phyloP scores from a whole-genome alignment of 2,113 vertebrate species.

The Rhinolophus ferrumequinum region DNA sequence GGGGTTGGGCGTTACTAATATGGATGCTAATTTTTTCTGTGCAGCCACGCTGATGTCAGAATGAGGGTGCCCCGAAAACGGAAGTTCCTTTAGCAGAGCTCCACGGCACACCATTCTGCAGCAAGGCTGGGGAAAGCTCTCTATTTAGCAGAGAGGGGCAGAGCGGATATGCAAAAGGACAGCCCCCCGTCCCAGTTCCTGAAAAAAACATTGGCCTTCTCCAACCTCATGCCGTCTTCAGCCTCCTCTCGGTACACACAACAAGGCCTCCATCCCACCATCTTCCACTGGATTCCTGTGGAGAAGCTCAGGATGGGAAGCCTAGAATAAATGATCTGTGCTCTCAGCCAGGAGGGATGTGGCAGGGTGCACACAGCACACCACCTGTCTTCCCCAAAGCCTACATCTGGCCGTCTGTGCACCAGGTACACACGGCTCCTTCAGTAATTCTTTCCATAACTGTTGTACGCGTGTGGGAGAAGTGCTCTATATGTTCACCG shows the following conservation, averaged over 20 bases:
- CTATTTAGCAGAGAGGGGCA: neutral
- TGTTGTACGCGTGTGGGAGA: neutral
- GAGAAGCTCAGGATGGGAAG: neutral
- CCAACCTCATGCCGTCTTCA: neutral
- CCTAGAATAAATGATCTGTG: neutral
- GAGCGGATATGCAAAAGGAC: fast-evolving
- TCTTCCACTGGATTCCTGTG: neutral
- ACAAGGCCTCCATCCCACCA: neutral
- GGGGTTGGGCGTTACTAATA: slow-evolving; percentile 57
- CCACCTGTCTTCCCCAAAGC: neutral
- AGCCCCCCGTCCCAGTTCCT: neutral
- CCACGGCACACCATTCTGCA: neutral
- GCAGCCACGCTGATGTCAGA: neutral
- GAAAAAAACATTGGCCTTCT: neutral
- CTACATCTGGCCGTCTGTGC: neutral
- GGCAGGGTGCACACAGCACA: neutral
- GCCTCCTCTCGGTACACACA: neutral
- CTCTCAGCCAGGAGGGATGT: neutral
- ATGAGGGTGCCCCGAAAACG: neutral
- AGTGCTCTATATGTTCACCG: neutral
- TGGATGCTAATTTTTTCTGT: slow-evolving; percentile 62
- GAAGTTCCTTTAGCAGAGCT: neutral
- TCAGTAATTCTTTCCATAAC: neutral
- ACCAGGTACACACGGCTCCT: neutral
- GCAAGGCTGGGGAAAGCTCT: neutral